phyloP scores from a whole-genome alignment of 2,888 invertebrate genomes.

The Axea sp. region DNA sequence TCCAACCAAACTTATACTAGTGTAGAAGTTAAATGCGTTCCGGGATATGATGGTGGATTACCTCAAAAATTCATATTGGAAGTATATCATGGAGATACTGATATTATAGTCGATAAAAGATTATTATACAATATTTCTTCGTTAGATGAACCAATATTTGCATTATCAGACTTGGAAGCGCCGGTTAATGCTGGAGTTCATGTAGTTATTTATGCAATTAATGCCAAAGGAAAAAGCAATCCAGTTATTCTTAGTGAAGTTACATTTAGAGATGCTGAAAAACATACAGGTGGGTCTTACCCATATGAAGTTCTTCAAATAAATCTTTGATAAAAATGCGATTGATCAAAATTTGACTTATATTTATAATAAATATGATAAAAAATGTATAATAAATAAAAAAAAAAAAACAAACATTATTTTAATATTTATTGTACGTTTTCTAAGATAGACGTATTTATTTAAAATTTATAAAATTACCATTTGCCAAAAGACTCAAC shows the following conservation, averaged over 20 bases:
- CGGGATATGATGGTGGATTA: slow-evolving; percentile 93
- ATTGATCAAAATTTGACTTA: no score
- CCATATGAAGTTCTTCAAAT: no score
- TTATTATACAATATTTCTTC: slow-evolving; percentile 83
- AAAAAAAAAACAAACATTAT: no score
- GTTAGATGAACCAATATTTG: slow-evolving; percentile 86
- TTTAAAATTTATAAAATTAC: no score
- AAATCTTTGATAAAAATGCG: no score
- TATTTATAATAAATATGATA: no score
- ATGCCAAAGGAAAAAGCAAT: slow-evolving; percentile 89
- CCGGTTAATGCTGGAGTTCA: slow-evolving; percentile 86
- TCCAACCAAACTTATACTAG: slow-evolving; percentile 92
- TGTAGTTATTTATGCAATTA: slow-evolving; percentile 88
- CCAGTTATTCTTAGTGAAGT: slow-evolving; percentile 87
- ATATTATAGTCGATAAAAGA: slow-evolving; percentile 70
- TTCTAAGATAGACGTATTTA: no score
- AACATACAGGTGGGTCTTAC: slow-evolving; percentile 35
- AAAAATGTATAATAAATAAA: no score
- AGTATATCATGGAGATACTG: slow-evolving; percentile 82
- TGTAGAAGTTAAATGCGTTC: slow-evolving; percentile 89
- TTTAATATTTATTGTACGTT: no score
- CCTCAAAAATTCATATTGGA: slow-evolving; percentile 92
- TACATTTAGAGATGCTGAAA: slow-evolving; percentile 84
- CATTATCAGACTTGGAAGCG: slow-evolving; percentile 88
- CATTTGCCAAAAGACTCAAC: no score